A percentile compares a stretch with the other conserved stretches of the same genome.
These are phyloP conservation scores for Tenthredo distinguenda DNA, from an alignment of 2,888 invertebrate species.

Conservation along the genomic window DNA sequence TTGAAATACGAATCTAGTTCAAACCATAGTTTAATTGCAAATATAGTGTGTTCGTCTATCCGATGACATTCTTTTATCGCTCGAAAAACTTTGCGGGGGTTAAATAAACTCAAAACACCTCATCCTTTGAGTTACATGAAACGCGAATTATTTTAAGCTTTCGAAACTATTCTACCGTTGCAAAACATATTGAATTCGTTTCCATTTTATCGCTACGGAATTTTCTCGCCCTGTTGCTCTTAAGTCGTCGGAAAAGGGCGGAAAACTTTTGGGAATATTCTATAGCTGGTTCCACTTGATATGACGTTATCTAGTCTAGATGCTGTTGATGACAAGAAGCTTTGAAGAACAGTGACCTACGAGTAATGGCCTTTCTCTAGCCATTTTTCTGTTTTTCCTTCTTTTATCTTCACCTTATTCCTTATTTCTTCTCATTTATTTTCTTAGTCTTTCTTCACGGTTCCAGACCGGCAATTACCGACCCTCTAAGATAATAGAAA, in stretches of 20 bases:
- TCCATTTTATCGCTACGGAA: neutral
- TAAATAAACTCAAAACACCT: too few relatives aligned
- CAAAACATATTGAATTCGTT: neutral
- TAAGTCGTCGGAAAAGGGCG: neutral
- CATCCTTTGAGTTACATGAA: too few relatives aligned
- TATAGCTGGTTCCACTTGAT: neutral
- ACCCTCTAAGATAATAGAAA: neutral
- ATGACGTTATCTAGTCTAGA: neutral
- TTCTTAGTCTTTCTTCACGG: too few relatives aligned
- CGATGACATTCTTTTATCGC: too few relatives aligned
- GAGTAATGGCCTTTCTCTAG: constrained; percentile 30
- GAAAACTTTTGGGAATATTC: constrained; percentile 16
- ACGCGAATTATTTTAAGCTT: neutral
- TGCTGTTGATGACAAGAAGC: constrained; percentile 39
- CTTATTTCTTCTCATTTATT: neutral
- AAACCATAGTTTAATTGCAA: neutral
- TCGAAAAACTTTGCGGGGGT: too few relatives aligned
- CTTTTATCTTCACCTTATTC: neutral
- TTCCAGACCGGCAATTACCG: constrained; percentile 28
- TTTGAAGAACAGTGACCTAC: constrained; percentile 18
- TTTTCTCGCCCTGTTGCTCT: neutral
- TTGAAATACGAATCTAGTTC: neutral
- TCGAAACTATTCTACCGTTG: neutral
- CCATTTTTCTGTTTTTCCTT: neutral
- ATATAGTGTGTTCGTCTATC: neutral